A percentile compares a stretch with the other conserved stretches of the same genome.
Conservation (phyloP, 37 sponge, comb jelly and placozoan genomes). For the Theonella swinhoei region DNA sequence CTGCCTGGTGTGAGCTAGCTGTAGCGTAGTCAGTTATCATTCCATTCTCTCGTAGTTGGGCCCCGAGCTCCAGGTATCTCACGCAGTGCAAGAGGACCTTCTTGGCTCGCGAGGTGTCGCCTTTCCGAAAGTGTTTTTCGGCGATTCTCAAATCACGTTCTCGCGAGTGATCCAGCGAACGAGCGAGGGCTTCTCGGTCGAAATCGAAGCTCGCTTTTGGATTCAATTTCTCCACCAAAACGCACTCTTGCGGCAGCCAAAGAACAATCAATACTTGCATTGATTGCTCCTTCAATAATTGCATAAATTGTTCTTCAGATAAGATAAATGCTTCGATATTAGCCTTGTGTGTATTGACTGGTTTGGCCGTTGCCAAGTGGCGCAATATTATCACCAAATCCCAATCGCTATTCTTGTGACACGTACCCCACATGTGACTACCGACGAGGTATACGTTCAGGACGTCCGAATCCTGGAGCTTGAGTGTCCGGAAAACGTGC, state of each 20-base stretch:
- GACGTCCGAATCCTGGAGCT: slow-evolving; percentile 32
- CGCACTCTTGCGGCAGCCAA: slow-evolving; percentile 28
- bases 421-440: slow-evolving; percentile 77
- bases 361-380: not conserved
- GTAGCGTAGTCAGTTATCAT: slow-evolving; percentile 37
- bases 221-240: slow-evolving; percentile 30
- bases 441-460: slow-evolving; percentile 57
- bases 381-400: slow-evolving; percentile 61
- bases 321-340: slow-evolving; percentile 56
- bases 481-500: slow-evolving; percentile 28
- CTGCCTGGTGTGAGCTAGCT: slow-evolving; percentile 11
- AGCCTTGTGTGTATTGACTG: slow-evolving; percentile 48
- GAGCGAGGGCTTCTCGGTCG: slow-evolving; percentile 6
- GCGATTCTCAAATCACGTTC: slow-evolving; percentile 69
- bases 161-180: slow-evolving; percentile 10
- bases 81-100: slow-evolving; percentile 63
- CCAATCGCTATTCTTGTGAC: slow-evolving; percentile 63
- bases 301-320: slow-evolving; percentile 33
- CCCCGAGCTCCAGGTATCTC: slow-evolving; percentile 27
- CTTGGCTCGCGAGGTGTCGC: slow-evolving; percentile 28
- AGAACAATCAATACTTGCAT: slow-evolving; percentile 52
- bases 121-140: slow-evolving; percentile 70
- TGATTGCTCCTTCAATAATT: slow-evolving; percentile 16
- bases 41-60: slow-evolving; percentile 30
- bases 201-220: slow-evolving; percentile 26